These are phyloP conservation scores for Astreopora myriophthalma DNA, from an alignment of 64 coral and sea anemone genomes.

Conservation along the genomic window DNA sequence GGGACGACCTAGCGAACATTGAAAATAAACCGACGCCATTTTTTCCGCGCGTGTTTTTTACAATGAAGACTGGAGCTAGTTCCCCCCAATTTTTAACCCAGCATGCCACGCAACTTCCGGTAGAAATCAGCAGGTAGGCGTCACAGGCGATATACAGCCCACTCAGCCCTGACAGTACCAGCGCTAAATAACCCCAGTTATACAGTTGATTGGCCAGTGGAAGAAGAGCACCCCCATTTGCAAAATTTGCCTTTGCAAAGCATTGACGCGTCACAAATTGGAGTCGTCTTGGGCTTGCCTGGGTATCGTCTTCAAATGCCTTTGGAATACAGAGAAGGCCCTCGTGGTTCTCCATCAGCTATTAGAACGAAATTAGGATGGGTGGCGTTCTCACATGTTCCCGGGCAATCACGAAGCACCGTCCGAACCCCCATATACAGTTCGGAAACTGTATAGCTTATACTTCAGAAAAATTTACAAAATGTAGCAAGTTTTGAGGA, in stretches of 20 bases:
- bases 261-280: background rate
- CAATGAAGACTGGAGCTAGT: no score
- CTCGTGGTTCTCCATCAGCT: conserved; percentile 5
- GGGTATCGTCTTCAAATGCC: background rate
- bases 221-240: background rate
- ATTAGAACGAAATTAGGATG: conserved; percentile 6
- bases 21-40: no score
- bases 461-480: no score
- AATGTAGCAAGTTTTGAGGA: no score
- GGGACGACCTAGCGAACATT: no score
- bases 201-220: conserved; percentile 20
- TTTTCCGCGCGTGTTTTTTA: no score
- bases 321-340: background rate
- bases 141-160: background rate
- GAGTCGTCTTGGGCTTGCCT: background rate
- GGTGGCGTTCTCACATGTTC: conserved; percentile 2
- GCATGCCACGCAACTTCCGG: no score
- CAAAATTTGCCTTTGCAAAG: background rate
- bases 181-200: conserved; percentile 16
- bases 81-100: no score
- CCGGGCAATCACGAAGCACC: background rate
- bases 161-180: conserved; percentile 11
- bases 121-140: background rate
- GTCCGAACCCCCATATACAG: no score
- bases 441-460: no score